Percentiles rank a stretch among this genome's conserved stretches.
phyloP scores from a whole-genome alignment of 2,113 vertebrate species.

The Dendropsophus ebraccatus region DNA sequence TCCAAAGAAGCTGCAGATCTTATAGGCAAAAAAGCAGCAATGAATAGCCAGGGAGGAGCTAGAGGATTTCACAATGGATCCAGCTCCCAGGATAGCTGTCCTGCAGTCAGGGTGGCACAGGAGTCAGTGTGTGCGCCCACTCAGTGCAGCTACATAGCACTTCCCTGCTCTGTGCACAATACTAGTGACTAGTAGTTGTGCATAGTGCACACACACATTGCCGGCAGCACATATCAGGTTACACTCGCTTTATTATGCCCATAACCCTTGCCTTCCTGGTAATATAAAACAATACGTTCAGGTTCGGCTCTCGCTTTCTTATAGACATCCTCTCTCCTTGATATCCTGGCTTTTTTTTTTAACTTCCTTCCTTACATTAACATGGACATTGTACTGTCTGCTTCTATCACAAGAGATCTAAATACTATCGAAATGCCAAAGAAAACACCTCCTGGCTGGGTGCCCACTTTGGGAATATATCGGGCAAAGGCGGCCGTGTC shows the following conservation, averaged over 20 bases:
- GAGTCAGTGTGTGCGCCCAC: slow-evolving; percentile 22
- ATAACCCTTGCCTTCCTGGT: background rate
- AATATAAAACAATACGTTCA: background rate
- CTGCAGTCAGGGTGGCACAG: slow-evolving; percentile 13
- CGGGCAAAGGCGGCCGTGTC: too few relatives aligned
- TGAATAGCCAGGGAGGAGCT: slow-evolving; percentile 22
- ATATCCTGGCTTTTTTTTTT: slow-evolving; percentile 18
- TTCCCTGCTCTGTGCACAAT: background rate
- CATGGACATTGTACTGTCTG: background rate
- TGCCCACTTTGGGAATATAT: too few relatives aligned
- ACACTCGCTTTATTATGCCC: background rate
- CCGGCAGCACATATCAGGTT: background rate
- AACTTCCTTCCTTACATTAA: slow-evolving; percentile 26
- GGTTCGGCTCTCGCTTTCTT: background rate
- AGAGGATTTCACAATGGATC: slow-evolving; percentile 4
- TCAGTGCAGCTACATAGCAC: background rate
- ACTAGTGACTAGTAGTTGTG: background rate
- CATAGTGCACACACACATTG: background rate
- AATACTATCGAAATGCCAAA: slow-evolving; percentile 4
- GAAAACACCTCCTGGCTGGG: too few relatives aligned
- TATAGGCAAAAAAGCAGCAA: slow-evolving; percentile 23
- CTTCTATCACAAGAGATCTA: background rate
- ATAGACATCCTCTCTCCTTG: background rate
- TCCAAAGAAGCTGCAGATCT: background rate
- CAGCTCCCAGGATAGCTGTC: slow-evolving; percentile 17